Evolutionary conservation across 2,888 invertebrate genomes (phyloP).

Genomic region (Orgyia antiqua): DNA sequence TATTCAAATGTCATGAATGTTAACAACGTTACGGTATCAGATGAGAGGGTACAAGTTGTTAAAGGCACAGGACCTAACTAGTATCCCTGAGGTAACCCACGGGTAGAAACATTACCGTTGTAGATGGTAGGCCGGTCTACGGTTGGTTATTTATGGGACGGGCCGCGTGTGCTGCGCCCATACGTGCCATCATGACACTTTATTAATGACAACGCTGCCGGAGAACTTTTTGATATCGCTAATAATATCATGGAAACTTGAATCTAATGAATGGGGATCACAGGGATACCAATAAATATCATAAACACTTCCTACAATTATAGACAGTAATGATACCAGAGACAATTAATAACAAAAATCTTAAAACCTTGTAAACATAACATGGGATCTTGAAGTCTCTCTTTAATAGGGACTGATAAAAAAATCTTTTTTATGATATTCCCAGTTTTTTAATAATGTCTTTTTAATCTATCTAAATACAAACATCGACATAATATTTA

Average conservation of each 20-base stretch:
- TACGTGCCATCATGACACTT: constrained; percentile 56
- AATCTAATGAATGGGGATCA: too few species aligned
- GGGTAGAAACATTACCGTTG: constrained; percentile 44
- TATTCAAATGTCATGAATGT: constrained; percentile 38
- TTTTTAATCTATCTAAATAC: too few species aligned
- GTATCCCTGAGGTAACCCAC: constrained; percentile 38
- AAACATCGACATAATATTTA: too few species aligned
- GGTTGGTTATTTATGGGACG: constrained; percentile 56
- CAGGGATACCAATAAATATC: too few species aligned
- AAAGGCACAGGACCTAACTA: constrained; percentile 22
- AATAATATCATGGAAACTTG: constrained; percentile 34
- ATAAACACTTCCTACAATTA: too few species aligned
- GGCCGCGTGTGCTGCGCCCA: constrained; percentile 52
- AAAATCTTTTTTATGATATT: too few species aligned
- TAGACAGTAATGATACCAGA: too few species aligned
- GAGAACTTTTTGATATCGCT: constrained; percentile 45
- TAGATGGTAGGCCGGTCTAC: constrained; percentile 47
- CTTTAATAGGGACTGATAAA: too few species aligned
- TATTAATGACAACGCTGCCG: constrained; percentile 55
- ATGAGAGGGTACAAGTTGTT: constrained; percentile 29
- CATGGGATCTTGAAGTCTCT: too few species aligned
- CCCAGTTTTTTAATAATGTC: too few species aligned
- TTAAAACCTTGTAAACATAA: too few species aligned
- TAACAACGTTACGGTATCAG: constrained; percentile 35
- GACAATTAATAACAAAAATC: too few species aligned